Evolutionary conservation across 2,113 vertebrate species (phyloP).

Genomic region (Mastomys coucha): DNA sequence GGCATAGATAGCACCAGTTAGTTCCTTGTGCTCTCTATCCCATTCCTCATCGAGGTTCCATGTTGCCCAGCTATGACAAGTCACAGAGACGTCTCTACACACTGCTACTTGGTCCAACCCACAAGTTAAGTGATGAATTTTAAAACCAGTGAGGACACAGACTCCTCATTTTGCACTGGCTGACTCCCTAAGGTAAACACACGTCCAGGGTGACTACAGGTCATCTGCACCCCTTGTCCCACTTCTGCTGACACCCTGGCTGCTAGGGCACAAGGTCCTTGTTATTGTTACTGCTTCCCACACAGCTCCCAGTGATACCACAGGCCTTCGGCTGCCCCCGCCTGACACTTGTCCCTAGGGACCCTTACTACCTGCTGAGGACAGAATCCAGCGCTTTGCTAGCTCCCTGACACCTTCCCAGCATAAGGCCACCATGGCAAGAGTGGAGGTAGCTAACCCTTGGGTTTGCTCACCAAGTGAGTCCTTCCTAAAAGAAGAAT

Average conservation of each 20-base stretch:
- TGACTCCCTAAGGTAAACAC: neutral
- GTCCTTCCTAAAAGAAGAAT: neutral
- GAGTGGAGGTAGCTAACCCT: neutral
- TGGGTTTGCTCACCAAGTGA: neutral
- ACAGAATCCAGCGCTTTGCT: neutral
- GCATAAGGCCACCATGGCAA: neutral
- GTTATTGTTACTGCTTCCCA: neutral
- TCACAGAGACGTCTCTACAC: neutral
- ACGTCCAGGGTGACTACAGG: neutral
- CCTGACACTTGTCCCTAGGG: neutral
- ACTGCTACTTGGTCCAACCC: rapidly evolving
- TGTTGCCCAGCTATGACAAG: neutral
- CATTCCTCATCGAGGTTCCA: neutral
- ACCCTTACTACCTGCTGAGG: neutral
- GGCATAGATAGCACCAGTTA: neutral
- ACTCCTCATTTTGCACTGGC: too few species aligned
- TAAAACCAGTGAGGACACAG: too few species aligned
- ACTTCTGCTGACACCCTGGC: neutral
- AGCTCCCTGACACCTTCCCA: neutral
- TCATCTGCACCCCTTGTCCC: neutral
- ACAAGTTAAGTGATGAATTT: too few species aligned
- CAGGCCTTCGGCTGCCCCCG: neutral
- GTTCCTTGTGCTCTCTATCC: neutral
- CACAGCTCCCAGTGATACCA: neutral
- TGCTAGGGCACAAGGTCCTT: neutral